Evolutionary conservation across 2,888 invertebrate species (phyloP), one percentile per base, ranked within the genome.

Genomic region (Pheosia gnoma): DNA sequence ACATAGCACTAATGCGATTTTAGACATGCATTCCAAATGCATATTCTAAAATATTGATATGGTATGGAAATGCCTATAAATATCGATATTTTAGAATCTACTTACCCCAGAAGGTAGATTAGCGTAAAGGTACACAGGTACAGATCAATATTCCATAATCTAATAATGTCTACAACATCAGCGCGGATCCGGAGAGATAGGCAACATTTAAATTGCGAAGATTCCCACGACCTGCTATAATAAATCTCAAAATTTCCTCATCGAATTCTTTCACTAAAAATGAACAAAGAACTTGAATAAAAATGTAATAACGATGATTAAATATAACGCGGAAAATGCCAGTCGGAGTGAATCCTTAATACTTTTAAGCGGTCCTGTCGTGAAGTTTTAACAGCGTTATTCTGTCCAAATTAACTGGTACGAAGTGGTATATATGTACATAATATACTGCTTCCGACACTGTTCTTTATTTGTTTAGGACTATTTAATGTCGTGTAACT

Each of bases 381-480:
- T 57, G 70, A 63, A 68, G 67, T 79, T 81, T 70, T 75, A 78
- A 80, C 75, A 68, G 68, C 66, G 71, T 79, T 80, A 78, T 68
- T 74, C 71, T 68, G 69, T 66, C 67, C 66, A 70, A 77, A 70
- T 79, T 78, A 70, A 66, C 58, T 49, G 66, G 60, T 60, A 57
- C 54, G 25, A 25, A 25, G 25, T 39, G n/a, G n/a, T n/a, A n/a
- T n/a, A n/a, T n/a, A n/a, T n/a, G 58, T 57, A 59, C 59, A 57
- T 25, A 25, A 25, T 25, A 25, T 25, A 25, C 25, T 25, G 25
- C 59, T 60, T 63, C 53, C 51, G 60, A 57, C 62, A 63, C 69
- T 66, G 59, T 66, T 59, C 63, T 54, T 60, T 85, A 80, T 85
- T 85, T 86, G 78, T 78, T 82, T 82, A 84, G 84, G 83, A 75